Conservation (phyloP, 2,888 invertebrate genomes). For the Hypena proboscidalis region DNA sequence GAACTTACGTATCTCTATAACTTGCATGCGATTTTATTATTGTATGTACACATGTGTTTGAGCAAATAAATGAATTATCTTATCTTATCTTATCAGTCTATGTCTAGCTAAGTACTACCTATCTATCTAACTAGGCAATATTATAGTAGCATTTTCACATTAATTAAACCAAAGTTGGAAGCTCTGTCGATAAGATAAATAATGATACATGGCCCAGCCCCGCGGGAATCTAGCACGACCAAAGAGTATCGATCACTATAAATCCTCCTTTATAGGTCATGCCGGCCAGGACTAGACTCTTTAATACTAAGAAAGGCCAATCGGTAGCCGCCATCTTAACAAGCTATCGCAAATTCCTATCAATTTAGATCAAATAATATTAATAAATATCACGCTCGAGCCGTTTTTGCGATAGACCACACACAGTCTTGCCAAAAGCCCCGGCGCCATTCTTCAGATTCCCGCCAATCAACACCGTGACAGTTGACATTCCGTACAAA, state of each 20-base stretch:
- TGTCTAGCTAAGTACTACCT: too few species aligned
- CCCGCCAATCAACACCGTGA: slow-evolving; percentile 61
- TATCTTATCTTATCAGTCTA: too few species aligned
- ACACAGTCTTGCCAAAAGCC: slow-evolving; percentile 47
- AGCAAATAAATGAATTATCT: too few species aligned
- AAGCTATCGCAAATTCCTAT: slow-evolving; percentile 26
- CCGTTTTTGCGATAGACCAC: slow-evolving; percentile 51
- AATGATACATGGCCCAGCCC: slow-evolving; percentile 28
- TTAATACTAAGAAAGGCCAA: not conserved
- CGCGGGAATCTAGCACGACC: slow-evolving; percentile 15
- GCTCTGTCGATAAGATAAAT: slow-evolving; percentile 2
- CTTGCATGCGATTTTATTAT: too few species aligned
- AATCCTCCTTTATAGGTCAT: slow-evolving; percentile 32
- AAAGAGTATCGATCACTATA: slow-evolving; percentile 34
- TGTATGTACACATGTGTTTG: too few species aligned
- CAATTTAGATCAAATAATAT: slow-evolving; percentile 33
- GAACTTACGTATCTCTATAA: too few species aligned
- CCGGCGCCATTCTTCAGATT: slow-evolving; percentile 50
- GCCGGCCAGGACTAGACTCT: slow-evolving; percentile 9
- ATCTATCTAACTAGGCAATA: not conserved
- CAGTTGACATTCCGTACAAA: slow-evolving; percentile 66
- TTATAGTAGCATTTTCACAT: slow-evolving; percentile 1
- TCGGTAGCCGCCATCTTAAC: slow-evolving; percentile 14
- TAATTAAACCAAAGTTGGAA: slow-evolving; percentile 4
- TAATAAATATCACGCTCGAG: slow-evolving; percentile 26